phyloP scores from a whole-genome alignment of 2,113 vertebrate genomes.

The Edolisoma coerulescens region DNA sequence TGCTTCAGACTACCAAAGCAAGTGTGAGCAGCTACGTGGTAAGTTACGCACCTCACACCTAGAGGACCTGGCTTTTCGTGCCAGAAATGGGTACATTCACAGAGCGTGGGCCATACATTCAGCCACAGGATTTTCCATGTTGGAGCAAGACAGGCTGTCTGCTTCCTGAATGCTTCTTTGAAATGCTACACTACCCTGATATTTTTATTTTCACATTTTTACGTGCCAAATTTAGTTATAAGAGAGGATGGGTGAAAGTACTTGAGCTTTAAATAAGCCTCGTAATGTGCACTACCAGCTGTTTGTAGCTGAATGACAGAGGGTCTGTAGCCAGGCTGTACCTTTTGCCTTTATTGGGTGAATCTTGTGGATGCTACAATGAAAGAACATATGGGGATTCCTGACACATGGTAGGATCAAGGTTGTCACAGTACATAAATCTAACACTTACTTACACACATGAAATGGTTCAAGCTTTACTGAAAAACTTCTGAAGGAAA shows the following conservation, averaged over 20 bases:
- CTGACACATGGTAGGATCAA: background rate
- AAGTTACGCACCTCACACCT: background rate
- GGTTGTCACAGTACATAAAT: background rate
- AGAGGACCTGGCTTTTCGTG: background rate
- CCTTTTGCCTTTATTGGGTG: background rate
- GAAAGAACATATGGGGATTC: background rate
- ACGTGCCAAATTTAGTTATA: background rate
- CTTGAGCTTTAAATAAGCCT: constrained; percentile 45
- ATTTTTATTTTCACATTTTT: constrained; percentile 56
- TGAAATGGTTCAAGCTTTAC: background rate
- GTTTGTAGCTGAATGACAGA: constrained; percentile 18
- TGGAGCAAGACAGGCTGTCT: constrained; percentile 33
- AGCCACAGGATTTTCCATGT: background rate
- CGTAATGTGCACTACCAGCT: constrained; percentile 38
- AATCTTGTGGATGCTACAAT: background rate
- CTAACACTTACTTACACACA: background rate
- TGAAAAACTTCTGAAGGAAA: background rate
- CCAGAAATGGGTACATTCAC: background rate
- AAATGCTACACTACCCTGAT: constrained; percentile 51
- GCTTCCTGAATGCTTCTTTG: constrained; percentile 53
- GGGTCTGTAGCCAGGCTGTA: background rate
- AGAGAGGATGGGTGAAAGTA: constrained; percentile 10
- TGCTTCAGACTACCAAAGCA: background rate
- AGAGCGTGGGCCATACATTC: background rate
- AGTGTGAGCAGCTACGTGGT: background rate